phyloP scores from a whole-genome alignment of 2,797 vertebrate genomes.

The Eutrigla gurnardus region DNA sequence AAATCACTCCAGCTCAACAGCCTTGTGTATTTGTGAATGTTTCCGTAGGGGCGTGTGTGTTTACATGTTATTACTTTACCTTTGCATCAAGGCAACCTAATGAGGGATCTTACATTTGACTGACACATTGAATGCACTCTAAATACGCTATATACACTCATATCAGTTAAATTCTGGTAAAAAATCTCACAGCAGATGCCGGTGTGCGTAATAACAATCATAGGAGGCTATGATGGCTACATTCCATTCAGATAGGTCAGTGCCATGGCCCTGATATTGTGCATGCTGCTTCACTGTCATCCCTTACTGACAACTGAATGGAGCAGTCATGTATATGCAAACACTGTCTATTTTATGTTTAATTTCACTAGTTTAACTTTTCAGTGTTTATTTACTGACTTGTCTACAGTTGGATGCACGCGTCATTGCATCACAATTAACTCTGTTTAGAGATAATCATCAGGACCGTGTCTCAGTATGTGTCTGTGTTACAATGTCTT shows the following conservation, averaged over 20 bases:
- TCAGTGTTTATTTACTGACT: conserved; percentile 7
- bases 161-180: neutral
- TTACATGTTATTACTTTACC: conserved; percentile 1
- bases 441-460: conserved; percentile 16
- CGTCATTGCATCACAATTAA: neutral
- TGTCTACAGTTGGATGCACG: neutral
- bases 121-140: neutral
- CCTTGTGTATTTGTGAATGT: conserved; percentile 22
- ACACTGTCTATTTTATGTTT: neutral
- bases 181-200: neutral
- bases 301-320: neutral
- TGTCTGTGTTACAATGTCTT: conserved; percentile 48
- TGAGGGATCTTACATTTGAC: neutral
- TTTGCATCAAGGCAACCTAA: conserved; percentile 6
- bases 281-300: neutral
- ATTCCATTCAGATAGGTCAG: neutral
- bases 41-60: neutral
- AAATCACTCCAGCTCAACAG: conserved; percentile 44
- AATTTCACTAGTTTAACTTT: neutral
- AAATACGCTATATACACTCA: neutral
- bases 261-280: neutral
- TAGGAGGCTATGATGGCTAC: neutral
- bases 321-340: neutral
- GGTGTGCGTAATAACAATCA: neutral
- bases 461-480: conserved; percentile 8